These are phyloP conservation scores for Pristionchus maxplancki DNA, from an alignment of 2,888 invertebrate species.

Conservation along the genomic window DNA sequence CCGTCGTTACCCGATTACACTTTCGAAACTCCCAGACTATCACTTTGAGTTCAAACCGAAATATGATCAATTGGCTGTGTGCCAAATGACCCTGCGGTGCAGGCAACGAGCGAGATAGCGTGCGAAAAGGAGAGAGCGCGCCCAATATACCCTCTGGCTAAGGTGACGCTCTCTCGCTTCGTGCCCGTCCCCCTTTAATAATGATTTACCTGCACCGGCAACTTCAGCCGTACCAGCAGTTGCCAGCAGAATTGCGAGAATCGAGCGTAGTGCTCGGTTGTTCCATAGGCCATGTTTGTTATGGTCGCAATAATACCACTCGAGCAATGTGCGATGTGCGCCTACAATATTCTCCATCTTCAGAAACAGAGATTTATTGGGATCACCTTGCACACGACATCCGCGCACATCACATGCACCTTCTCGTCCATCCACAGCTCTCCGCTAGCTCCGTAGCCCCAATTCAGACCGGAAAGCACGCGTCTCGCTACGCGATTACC, in stretches of 20 bases:
- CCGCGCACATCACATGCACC: conserved; percentile 70
- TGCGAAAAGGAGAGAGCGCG: too few species aligned
- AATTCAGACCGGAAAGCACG: conserved; percentile 66
- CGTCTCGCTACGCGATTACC: conserved; percentile 71
- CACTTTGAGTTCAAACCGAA: neutral
- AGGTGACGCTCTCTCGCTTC: too few species aligned
- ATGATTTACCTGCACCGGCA: conserved; percentile 54
- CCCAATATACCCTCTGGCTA: too few species aligned
- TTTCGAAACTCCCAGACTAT: neutral
- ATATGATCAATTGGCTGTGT: too few species aligned
- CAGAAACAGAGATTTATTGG: neutral
- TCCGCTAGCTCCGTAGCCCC: conserved; percentile 61
- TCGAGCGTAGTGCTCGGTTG: conserved; percentile 72
- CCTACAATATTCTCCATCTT: too few species aligned
- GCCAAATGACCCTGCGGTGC: too few species aligned
- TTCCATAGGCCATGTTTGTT: conserved; percentile 72
- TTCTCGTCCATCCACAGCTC: conserved; percentile 69
- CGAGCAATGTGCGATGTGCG: conserved; percentile 74
- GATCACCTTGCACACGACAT: conserved; percentile 57
- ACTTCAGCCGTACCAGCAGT: conserved; percentile 73
- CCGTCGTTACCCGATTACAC: too few species aligned
- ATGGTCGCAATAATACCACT: conserved; percentile 74
- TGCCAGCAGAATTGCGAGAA: conserved; percentile 77
- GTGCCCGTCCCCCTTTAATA: neutral
- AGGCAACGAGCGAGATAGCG: too few species aligned